These are phyloP conservation scores for Copidosoma aretas DNA, from an alignment of 2,888 invertebrate genomes.

Conservation along the genomic window DNA sequence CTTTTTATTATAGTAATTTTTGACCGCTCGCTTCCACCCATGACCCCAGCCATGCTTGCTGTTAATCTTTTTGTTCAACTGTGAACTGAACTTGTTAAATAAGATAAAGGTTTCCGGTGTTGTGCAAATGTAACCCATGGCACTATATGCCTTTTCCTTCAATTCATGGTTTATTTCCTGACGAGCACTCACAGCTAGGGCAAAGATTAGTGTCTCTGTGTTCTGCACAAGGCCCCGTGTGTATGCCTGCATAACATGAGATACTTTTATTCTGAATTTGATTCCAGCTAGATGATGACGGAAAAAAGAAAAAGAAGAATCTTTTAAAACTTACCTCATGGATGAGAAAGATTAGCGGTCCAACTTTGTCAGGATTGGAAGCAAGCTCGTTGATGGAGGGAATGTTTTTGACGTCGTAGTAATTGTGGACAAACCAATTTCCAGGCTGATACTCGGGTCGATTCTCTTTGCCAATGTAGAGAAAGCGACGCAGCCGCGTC, in stretches of 20 bases:
- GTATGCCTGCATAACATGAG: slow-evolving; percentile 25
- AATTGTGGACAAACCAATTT: slow-evolving; percentile 66
- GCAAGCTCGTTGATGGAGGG: slow-evolving; percentile 58
- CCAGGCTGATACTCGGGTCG: slow-evolving; percentile 67
- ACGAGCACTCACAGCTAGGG: slow-evolving; percentile 68
- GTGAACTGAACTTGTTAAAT: slow-evolving; percentile 68
- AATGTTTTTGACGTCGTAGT: slow-evolving; percentile 63
- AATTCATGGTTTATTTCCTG: slow-evolving; percentile 60
- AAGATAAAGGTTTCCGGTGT: slow-evolving; percentile 71
- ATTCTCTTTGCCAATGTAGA: slow-evolving; percentile 66
- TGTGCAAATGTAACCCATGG: slow-evolving; percentile 66
- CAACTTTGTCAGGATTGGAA: slow-evolving; percentile 38
- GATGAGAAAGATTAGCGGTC: slow-evolving; percentile 31
- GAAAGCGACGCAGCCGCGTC: slow-evolving; percentile 63
- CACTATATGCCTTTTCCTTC: slow-evolving; percentile 66
- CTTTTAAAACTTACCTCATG: no score
- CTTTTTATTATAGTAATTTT: slow-evolving; percentile 71
- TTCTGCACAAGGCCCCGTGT: slow-evolving; percentile 65
- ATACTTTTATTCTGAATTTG: neutral
- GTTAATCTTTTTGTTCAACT: slow-evolving; percentile 55
- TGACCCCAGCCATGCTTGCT: slow-evolving; percentile 66
- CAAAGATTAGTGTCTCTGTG: slow-evolving; percentile 70
- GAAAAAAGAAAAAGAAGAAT: no score
- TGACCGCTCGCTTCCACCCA: slow-evolving; percentile 70
- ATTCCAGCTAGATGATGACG: neutral